phyloP scores from a whole-genome alignment of 2,797 vertebrate species.

The Syngnathus acus region DNA sequence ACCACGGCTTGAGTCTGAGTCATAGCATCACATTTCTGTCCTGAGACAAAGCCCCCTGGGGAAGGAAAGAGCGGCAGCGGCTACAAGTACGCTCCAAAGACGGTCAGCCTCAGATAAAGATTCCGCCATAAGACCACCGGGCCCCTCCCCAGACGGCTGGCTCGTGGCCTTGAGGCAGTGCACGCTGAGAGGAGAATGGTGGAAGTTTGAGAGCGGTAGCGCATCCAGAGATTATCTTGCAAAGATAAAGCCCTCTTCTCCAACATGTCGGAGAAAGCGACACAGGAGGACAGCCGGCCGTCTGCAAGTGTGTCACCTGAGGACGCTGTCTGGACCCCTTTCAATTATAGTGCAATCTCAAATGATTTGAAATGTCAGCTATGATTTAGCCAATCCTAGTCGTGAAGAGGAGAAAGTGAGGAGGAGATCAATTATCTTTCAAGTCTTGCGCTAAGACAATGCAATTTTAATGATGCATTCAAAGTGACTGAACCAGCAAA shows the following conservation, averaged over 20 bases:
- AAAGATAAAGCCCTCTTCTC: conserved; percentile 58
- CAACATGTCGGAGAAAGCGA: conserved; percentile 69
- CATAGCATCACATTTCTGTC: conserved; percentile 68
- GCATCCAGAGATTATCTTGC: conserved; percentile 37
- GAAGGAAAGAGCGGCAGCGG: conserved; percentile 48
- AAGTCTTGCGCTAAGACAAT: neutral
- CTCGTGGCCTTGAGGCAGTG: conserved; percentile 53
- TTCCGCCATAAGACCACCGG: conserved; percentile 40
- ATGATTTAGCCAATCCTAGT: conserved; percentile 6
- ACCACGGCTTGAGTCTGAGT: conserved; percentile 56
- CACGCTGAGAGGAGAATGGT: conserved; percentile 19
- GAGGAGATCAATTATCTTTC: conserved; percentile 22
- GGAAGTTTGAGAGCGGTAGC: neutral
- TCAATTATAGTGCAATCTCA: too few species aligned
- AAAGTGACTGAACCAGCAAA: conserved; percentile 68
- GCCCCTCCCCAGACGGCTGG: conserved; percentile 17
- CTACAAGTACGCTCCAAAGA: conserved; percentile 24
- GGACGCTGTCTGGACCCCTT: conserved; percentile 43
- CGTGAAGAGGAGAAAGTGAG: neutral
- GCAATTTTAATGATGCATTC: conserved; percentile 55
- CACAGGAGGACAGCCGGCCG: conserved; percentile 39
- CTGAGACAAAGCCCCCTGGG: conserved; percentile 65
- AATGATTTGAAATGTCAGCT: too few species aligned
- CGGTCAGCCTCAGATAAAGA: conserved; percentile 26
- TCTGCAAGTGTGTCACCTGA: conserved; percentile 29